Percentiles rank a stretch among this genome's conserved stretches.
Evolutionary conservation across 1,140 invertebrate genomes (phyloP).

Genomic region (Sitophilus oryzae): DNA sequence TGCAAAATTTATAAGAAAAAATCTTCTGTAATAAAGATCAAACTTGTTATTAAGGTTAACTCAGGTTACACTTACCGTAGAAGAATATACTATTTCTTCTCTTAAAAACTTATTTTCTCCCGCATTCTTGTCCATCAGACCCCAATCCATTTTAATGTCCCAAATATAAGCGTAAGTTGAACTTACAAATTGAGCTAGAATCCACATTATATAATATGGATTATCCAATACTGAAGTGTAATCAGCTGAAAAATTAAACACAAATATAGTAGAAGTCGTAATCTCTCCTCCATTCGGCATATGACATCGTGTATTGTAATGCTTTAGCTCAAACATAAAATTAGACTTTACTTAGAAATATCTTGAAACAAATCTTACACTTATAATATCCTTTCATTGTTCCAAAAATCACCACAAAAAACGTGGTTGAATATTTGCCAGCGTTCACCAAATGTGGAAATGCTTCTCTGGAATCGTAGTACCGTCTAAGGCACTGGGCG

Average conservation of each 20-base stretch:
- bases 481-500: constrained; percentile 93
- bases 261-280: too few relatives aligned
- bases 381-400: constrained; percentile 52
- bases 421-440: constrained; percentile 97
- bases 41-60: not conserved
- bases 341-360: too few relatives aligned
- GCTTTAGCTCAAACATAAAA: too few relatives aligned
- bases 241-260: constrained; percentile 47
- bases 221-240: constrained; percentile 60
- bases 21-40: not conserved
- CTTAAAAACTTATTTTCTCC: constrained; percentile 75
- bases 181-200: constrained; percentile 66
- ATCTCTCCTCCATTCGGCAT: constrained; percentile 44
- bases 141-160: constrained; percentile 99
- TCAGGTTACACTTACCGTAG: constrained; percentile 56
- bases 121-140: constrained; percentile 82
- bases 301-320: too few relatives aligned
- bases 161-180: constrained; percentile 85
- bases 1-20: constrained; percentile 26
- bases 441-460: constrained; percentile 97
- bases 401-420: constrained; percentile 86
- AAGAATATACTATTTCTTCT: constrained; percentile 73
- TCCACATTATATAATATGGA: constrained; percentile 78
- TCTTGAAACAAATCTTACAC: constrained; percentile 27
- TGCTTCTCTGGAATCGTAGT: constrained; percentile 78